phyloP scores from a whole-genome alignment of 2,797 vertebrate genomes.

The Cynopterus sphinx region DNA sequence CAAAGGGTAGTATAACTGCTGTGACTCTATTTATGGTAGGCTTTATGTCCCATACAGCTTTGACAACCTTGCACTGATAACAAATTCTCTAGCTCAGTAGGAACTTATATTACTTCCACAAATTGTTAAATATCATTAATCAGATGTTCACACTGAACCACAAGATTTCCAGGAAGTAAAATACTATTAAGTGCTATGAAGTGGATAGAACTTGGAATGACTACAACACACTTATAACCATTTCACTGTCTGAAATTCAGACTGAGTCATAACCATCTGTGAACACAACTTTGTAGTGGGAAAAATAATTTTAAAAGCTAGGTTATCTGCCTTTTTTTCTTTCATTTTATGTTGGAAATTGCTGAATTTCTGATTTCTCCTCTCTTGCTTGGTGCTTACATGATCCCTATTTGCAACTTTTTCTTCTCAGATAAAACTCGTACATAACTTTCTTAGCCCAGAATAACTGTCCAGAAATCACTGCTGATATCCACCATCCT shows the following conservation, averaged over 20 bases:
- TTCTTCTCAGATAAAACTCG: neutral
- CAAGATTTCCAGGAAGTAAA: slow-evolving; percentile 39
- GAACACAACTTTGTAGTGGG: neutral
- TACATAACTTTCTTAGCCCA: neutral
- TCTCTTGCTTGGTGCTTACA: neutral
- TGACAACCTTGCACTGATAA: slow-evolving; percentile 14
- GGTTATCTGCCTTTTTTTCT: neutral
- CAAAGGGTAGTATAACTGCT: neutral
- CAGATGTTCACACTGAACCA: neutral
- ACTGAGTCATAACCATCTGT: neutral
- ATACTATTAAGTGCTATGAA: slow-evolving; percentile 17
- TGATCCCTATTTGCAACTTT: neutral
- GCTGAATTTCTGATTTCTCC: neutral
- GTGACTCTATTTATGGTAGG: neutral
- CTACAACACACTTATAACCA: neutral
- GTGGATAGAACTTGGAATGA: neutral
- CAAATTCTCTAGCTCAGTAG: neutral
- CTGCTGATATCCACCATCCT: neutral
- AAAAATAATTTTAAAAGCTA: neutral
- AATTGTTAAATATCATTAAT: slow-evolving; percentile 50
- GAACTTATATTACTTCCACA: neutral
- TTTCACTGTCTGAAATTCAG: neutral
- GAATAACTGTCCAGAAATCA: neutral
- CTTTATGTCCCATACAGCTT: neutral
- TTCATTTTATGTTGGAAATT: neutral